phyloP scores from a whole-genome alignment of 2,113 vertebrate species.

The Sus scrofa region T2T-Sscrofa CM000813.6:122951501-122952000 shows the following conservation, averaged over 20 bases:
- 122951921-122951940: conserved; percentile 65
- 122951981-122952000: background rate
- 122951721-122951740: conserved; percentile 81
- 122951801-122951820: conserved; percentile 81
- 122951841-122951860: conserved; percentile 62
- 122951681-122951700: conserved; percentile 74
- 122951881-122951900: conserved; percentile 70
- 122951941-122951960: conserved; percentile 73
- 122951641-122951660: conserved; percentile 80
- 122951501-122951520: conserved; percentile 61
- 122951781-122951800: conserved; percentile 82
- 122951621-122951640: conserved; percentile 78
- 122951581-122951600: conserved; percentile 80
- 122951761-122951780: conserved; percentile 77
- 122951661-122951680: conserved; percentile 75
- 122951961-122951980: conserved; percentile 52
- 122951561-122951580: conserved; percentile 82
- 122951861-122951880: conserved; percentile 62
- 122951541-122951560: conserved; percentile 82
- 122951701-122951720: conserved; percentile 83
- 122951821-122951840: conserved; percentile 69
- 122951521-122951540: conserved; percentile 82
- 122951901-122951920: conserved; percentile 54
- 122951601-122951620: conserved; percentile 79
- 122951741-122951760: conserved; percentile 76